Evolutionary conservation across 2,797 vertebrate species (phyloP), one percentile per base, ranked within the genome.

Genomic region (Anguilla marmorata): DNA sequence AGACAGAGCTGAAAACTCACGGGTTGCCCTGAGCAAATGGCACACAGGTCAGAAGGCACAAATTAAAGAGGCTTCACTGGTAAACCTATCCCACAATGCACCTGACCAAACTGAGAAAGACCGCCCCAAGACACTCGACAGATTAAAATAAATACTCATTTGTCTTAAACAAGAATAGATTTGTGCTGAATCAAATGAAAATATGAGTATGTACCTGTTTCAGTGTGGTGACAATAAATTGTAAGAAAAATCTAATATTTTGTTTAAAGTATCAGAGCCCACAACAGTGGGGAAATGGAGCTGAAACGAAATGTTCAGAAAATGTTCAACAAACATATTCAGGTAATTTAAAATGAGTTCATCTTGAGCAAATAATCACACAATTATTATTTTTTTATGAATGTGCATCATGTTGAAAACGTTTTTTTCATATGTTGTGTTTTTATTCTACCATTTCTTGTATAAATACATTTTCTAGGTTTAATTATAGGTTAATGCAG

Each of bases 1-100:
- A 86, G 82, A 85, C 76, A 30, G 69, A 83, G 85, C 74, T 60
- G 88, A 86, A 88, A 79, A 52, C 72, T 85, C 79, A 85, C 60
- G 85, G 85, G 80, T 54, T 41, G 85, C 84, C 88, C 56, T 37
- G 63, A 85, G 85, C 58, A 86, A 84, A 69, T 86, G 76, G 19
- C 79, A 58, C 24, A 52, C 45, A 72, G 82, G 88, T 69, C 85
- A 72, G 48, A 85, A 72, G 56, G 30, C 45, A 82, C 85, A 86
- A 48, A 86, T 66, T 86, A 69, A 69, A 86, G 41, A 63, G 30
- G 33, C 60, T 86, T 86, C 58, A 58, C 56, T 41, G 60, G 85
- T n/a, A 33, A 85, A 41, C 21, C 60, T 86, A 58, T 86, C 21
- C 19, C 60, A 66, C 30, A 86, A n/a, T 69, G n/a, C 63, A 63